Evolutionary conservation across 2,888 invertebrate genomes (phyloP).

Genomic region (Andrena bicolor): DNA sequence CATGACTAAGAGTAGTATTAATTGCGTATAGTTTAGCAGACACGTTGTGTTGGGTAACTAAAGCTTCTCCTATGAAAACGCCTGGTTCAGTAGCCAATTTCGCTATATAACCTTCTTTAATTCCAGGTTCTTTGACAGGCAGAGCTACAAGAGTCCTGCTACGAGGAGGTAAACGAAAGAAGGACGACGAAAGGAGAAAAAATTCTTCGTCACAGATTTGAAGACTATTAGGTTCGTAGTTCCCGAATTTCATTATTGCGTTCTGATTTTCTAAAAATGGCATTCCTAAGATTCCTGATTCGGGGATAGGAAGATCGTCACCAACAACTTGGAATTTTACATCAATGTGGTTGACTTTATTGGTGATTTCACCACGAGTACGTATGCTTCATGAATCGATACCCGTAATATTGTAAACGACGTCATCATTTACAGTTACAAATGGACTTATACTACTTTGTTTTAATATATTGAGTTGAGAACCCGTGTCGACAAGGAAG

Average conservation of each 20-base stretch:
- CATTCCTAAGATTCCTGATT: background rate
- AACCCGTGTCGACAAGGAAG: slow-evolving; percentile 1
- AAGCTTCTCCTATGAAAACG: too few species aligned
- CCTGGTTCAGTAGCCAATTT: too few species aligned
- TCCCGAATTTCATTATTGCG: background rate
- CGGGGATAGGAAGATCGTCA: background rate
- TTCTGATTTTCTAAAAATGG: background rate
- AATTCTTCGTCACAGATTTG: too few species aligned
- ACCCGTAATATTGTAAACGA: background rate
- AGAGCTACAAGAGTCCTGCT: too few species aligned
- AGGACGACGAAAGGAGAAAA: too few species aligned
- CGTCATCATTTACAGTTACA: background rate
- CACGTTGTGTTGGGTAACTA: too few species aligned
- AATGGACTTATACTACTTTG: background rate
- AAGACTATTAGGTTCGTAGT: background rate
- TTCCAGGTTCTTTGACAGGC: too few species aligned
- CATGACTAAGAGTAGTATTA: too few species aligned
- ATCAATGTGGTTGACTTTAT: background rate
- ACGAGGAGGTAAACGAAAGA: too few species aligned
- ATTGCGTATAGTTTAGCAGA: too few species aligned
- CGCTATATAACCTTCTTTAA: too few species aligned
- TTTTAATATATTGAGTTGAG: background rate
- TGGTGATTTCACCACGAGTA: background rate
- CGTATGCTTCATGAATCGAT: background rate
- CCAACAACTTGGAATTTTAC: background rate